These are phyloP conservation scores for Amblyopsis hoosieri DNA, from an alignment of 2,797 vertebrate species.

Conservation along the genomic window DNA sequence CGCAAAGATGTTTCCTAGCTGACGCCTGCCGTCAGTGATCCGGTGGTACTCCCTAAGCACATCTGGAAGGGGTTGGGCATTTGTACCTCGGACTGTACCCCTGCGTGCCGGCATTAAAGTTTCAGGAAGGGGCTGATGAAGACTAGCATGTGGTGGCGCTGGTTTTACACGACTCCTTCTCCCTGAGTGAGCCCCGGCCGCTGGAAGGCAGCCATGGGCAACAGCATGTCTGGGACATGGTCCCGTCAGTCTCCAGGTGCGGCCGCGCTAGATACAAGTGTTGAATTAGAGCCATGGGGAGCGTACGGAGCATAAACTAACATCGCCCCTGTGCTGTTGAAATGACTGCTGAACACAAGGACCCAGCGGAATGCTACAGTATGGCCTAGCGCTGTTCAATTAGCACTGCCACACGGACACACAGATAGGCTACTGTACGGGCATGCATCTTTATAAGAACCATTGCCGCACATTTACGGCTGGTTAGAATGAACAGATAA, in stretches of 20 bases:
- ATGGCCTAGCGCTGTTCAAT: background rate
- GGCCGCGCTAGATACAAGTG: slow-evolving; percentile 67
- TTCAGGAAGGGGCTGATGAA: slow-evolving; percentile 66
- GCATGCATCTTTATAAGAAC: background rate
- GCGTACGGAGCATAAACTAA: slow-evolving; percentile 52
- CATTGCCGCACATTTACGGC: background rate
- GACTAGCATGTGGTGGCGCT: slow-evolving; percentile 40
- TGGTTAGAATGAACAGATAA: background rate
- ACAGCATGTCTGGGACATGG: slow-evolving; percentile 77
- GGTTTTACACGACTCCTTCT: slow-evolving; percentile 62
- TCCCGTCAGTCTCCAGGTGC: slow-evolving; percentile 70
- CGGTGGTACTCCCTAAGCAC: slow-evolving; percentile 57
- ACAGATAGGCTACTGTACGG: background rate
- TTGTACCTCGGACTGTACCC: slow-evolving; percentile 20
- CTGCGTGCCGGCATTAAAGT: slow-evolving; percentile 80
- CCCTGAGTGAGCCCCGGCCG: slow-evolving; percentile 55
- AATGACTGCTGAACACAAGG: slow-evolving; percentile 40
- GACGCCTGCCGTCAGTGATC: slow-evolving; percentile 44
- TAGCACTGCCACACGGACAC: background rate
- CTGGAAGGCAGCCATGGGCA: slow-evolving; percentile 81
- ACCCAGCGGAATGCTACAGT: slow-evolving; percentile 20
- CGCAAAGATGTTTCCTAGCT: slow-evolving; percentile 7
- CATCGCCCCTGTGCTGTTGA: slow-evolving; percentile 47
- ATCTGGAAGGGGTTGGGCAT: slow-evolving; percentile 36
- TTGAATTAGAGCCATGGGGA: slow-evolving; percentile 71